Evolutionary conservation across 2,113 vertebrate genomes (phyloP).

Genomic region (Nesoenas mayeri): DNA sequence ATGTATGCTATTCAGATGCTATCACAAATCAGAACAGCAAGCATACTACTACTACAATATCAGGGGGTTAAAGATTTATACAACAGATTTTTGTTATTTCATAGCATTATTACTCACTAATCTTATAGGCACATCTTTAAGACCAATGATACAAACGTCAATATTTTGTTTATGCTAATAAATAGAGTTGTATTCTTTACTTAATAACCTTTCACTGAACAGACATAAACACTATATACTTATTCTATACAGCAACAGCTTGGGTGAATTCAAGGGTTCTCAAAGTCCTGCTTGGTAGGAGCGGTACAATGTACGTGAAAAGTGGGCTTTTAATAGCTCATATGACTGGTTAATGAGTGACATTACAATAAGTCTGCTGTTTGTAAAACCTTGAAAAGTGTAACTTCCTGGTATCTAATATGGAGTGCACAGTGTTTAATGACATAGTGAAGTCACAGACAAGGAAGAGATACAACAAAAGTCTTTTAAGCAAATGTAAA

Average conservation of each 20-base stretch:
- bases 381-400: not conserved
- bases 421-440: not conserved
- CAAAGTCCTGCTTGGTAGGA: not conserved
- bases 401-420: not conserved
- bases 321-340: constrained; percentile 1
- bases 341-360: constrained; percentile 43
- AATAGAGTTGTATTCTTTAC: not conserved
- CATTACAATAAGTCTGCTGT: not conserved
- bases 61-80: not conserved
- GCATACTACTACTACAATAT: not conserved
- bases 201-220: not conserved
- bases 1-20: not conserved
- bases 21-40: not conserved
- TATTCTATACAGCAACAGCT: not conserved
- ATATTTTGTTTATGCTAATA: not conserved
- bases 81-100: not conserved
- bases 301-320: not conserved
- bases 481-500: not conserved
- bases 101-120: not conserved
- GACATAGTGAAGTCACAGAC: not conserved
- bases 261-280: not conserved
- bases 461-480: not conserved
- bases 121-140: not conserved
- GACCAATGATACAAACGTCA: not conserved
- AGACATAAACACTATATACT: not conserved